A percentile compares a stretch with the other conserved stretches of the same genome.
Evolutionary conservation across 2,888 invertebrate species (phyloP).

Genomic region (Gasteruption jaculator): DNA sequence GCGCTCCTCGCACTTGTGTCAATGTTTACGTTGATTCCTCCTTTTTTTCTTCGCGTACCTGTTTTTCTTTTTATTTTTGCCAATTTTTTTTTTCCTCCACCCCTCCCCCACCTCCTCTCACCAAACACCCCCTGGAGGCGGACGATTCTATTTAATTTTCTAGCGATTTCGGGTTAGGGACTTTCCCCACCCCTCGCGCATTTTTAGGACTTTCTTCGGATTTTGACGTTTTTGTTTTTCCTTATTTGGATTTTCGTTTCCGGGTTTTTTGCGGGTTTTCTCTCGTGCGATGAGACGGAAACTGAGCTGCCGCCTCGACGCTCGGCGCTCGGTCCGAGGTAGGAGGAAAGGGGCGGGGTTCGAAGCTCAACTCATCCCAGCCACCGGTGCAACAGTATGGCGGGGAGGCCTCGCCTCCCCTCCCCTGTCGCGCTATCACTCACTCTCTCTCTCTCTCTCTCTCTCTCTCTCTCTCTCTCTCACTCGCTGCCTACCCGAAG

Average conservation of each 20-base stretch:
- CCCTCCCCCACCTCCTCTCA: constrained; percentile 15
- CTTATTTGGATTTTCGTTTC: no score
- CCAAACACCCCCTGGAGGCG: no score
- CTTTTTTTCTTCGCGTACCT: constrained; percentile 13
- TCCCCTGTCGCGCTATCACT: constrained; percentile 3
- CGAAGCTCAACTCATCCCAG: no score
- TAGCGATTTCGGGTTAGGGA: no score
- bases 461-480: constrained; percentile 3
- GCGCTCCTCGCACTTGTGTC: constrained; percentile 14
- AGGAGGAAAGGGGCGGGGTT: no score
- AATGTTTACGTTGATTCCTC: constrained; percentile 10
- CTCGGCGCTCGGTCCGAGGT: no score
- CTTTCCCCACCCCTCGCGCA: no score
- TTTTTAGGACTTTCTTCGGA: no score
- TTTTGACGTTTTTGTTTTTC: no score
- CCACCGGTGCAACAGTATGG: no score
- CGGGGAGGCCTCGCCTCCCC: constrained; percentile 1
- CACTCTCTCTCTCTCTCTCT: constrained; percentile 6
- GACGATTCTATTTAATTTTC: no score
- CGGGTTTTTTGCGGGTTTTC: no score
- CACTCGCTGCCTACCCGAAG: constrained; percentile 1
- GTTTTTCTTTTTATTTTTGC: constrained; percentile 7
- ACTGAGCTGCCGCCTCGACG: not conserved
- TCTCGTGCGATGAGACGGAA: not conserved
- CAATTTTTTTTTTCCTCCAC: constrained; percentile 10